phyloP scores from a whole-genome alignment of 2,113 vertebrate species.

The Panthera uncia region DNA sequence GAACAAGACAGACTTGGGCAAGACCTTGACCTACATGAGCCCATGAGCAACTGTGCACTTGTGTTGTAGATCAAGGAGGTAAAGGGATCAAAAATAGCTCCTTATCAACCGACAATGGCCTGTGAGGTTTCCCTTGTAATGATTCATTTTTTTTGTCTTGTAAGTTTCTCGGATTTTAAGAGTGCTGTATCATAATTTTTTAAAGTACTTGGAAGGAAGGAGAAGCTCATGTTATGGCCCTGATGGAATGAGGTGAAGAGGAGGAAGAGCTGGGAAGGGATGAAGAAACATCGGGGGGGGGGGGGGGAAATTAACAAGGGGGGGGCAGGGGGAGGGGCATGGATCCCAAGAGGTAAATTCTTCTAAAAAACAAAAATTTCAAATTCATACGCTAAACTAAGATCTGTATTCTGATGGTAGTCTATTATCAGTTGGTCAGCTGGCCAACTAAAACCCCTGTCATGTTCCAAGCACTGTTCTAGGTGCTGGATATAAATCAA shows the following conservation, averaged over 20 bases:
- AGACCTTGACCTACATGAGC: neutral
- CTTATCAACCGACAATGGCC: neutral
- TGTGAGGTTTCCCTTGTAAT: slow-evolving; percentile 50
- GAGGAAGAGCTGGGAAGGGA: neutral
- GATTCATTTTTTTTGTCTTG: neutral
- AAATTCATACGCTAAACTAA: slow-evolving; percentile 11
- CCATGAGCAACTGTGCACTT: neutral
- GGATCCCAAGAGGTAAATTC: neutral
- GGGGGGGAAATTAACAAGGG: neutral
- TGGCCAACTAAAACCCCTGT: neutral
- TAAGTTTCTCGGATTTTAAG: neutral
- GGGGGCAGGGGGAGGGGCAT: neutral
- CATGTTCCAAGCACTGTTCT: neutral
- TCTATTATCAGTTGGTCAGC: neutral
- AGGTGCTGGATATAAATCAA: neutral
- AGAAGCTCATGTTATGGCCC: neutral
- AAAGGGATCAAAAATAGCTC: neutral
- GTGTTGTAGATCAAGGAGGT: neutral
- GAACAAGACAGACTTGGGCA: neutral
- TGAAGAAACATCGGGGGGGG: neutral
- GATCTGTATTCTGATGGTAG: neutral
- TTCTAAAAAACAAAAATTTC: neutral
- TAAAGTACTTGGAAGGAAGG: neutral
- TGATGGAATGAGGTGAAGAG: neutral
- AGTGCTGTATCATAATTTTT: neutral